Evolutionary conservation across 1,140 invertebrate genomes (phyloP), one percentile per base, ranked within the genome.

Genomic region (Drosophila equinoxialis): DNA sequence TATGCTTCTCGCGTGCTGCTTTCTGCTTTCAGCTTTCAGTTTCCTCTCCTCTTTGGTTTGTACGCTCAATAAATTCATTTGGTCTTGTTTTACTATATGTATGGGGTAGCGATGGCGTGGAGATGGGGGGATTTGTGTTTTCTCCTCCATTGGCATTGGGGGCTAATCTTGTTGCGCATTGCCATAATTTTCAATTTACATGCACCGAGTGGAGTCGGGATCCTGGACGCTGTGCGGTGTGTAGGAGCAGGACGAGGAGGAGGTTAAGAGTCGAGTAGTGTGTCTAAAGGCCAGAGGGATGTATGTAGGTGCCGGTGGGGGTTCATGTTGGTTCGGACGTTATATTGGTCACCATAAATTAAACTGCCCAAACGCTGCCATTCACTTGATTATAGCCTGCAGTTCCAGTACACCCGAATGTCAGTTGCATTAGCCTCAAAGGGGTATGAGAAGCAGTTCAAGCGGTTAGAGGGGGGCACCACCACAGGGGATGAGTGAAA

Each of bases 111-210:
- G 61, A 42, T 45, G 0, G 30, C 48, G 60, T 60, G 57, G 37
- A 3, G n/a, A 26, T 33, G 65, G 30, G 42, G 42, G 41, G 11
- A 20, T 61, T 79, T 71, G 71, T 8, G 71, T 33, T 48, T 30
- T 48, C 37, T 45, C 45, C 57, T 35, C 61, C 73, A 60, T 65
- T 33, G 55, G 75, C 75, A 71, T 71, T 77, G 84, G 48, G 48
- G 63, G 74, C 84, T 89, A 89, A 89, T 89, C 84, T 89, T 89
- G 80, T 90, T 89, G 84, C 84, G 84, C 84, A 90, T 89, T 89
- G 80, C 84, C 85, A 89, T 89, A 89, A 89, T 89, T 89, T 89
- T 89, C 84, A 89, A 89, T 89, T 89, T 89, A 89, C 84, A 89
- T 89, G 83, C 84, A 78, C 67, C 83, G 71, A 63, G 58, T 61